Evolutionary conservation across 2,888 invertebrate species (phyloP).

Genomic region (Anthophora plumipes): DNA sequence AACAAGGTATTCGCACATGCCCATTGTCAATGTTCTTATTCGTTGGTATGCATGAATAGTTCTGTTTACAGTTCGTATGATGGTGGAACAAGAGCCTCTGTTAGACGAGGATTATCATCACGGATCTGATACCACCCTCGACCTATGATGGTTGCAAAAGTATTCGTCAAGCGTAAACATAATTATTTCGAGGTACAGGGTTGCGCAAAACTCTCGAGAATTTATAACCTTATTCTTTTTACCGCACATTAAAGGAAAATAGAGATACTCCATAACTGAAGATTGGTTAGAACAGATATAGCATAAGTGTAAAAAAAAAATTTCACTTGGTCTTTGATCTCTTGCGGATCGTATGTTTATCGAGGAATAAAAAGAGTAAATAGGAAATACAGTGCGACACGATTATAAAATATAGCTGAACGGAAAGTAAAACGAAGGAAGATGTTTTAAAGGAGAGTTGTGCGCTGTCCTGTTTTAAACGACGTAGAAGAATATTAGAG

Average conservation of each 20-base stretch:
- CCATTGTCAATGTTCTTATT: constrained; percentile 57
- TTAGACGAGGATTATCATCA: constrained; percentile 80
- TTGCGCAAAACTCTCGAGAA: constrained; percentile 28
- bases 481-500: not conserved
- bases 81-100: constrained; percentile 81
- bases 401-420: not conserved
- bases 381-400: not conserved
- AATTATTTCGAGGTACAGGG: constrained; percentile 14
- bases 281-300: not conserved
- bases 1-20: constrained; percentile 56
- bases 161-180: constrained; percentile 37
- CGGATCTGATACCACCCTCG: constrained; percentile 79
- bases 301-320: constrained; percentile 3
- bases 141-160: constrained; percentile 76
- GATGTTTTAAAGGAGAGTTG: not conserved
- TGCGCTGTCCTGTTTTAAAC: not conserved
- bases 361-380: not conserved
- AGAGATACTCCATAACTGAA: not conserved
- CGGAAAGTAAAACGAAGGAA: not conserved
- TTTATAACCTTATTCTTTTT: not conserved
- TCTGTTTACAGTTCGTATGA: constrained; percentile 83
- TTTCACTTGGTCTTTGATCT: constrained; percentile 1
- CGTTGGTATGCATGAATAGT: constrained; percentile 82
- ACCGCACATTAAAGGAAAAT: not conserved
- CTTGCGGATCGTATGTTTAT: not conserved